Conservation (phyloP, 2,888 invertebrate genomes). For the Dasypolia templi region DNA sequence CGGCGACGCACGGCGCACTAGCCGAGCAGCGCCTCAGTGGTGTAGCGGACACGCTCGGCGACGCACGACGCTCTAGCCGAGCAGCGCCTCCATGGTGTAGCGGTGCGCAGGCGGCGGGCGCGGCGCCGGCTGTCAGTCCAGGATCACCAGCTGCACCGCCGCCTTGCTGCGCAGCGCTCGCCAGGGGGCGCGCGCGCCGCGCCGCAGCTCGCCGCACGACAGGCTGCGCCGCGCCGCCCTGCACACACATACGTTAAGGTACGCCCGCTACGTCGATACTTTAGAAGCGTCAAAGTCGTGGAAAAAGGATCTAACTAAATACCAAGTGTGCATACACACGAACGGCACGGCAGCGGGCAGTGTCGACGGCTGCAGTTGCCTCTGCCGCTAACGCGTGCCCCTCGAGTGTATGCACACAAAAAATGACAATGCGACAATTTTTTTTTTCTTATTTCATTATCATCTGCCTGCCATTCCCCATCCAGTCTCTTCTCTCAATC, state of each 20-base stretch:
- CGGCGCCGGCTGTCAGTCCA: conserved; percentile 92
- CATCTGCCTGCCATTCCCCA: background rate
- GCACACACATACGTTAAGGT: conserved; percentile 50
- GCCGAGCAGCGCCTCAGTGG: conserved; percentile 90
- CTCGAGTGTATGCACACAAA: background rate
- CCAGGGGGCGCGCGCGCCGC: conserved; percentile 91
- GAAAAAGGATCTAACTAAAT: background rate
- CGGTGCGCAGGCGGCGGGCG: conserved; percentile 88
- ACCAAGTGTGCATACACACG: background rate
- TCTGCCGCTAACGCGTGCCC: too few relatives aligned
- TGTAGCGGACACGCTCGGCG: conserved; percentile 86
- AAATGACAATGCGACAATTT: background rate
- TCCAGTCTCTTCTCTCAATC: background rate
- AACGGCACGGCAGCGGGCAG: too few relatives aligned
- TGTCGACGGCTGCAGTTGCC: too few relatives aligned
- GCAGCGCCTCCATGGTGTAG: conserved; percentile 92
- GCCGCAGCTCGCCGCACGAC: conserved; percentile 90
- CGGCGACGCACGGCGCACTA: conserved; percentile 13
- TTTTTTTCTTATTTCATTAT: background rate
- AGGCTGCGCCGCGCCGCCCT: conserved; percentile 96
- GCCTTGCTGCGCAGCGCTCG: conserved; percentile 86
- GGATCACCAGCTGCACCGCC: conserved; percentile 93
- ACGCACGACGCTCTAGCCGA: conserved; percentile 9
- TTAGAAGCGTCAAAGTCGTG: background rate
- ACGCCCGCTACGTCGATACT: background rate